Conservation (phyloP, 2,797 vertebrate genomes). For the Pempheris klunzingeri region DNA sequence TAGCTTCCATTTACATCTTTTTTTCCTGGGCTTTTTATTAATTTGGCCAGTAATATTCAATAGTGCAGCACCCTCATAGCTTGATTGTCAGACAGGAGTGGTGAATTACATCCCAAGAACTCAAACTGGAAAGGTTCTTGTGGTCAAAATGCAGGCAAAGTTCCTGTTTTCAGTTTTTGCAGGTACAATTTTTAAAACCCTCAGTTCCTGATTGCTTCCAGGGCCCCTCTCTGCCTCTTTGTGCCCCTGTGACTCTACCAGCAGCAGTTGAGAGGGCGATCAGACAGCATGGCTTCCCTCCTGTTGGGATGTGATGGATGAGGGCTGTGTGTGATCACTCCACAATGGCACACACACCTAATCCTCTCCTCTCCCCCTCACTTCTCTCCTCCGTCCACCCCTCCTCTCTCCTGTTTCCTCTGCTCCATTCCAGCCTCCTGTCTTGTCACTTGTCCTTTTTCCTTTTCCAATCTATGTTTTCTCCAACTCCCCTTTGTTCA, state of each 20-base stretch:
- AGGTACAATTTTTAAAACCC: not conserved
- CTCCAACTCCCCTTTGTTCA: not conserved
- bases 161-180: not conserved
- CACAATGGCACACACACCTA: constrained; percentile 42
- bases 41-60: not conserved
- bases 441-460: not conserved
- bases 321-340: constrained; percentile 50
- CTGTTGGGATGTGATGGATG: constrained; percentile 70
- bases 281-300: constrained; percentile 67
- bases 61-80: not conserved
- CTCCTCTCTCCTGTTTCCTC: not conserved
- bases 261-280: constrained; percentile 37
- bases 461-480: not conserved
- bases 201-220: not conserved
- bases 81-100: too few relatives aligned
- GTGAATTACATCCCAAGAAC: not conserved
- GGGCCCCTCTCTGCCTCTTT: not conserved
- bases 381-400: constrained; percentile 27
- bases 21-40: not conserved
- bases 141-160: not conserved
- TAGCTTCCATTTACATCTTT: not conserved
- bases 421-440: not conserved
- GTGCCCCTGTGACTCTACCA: constrained; percentile 5
- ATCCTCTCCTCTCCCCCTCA: constrained; percentile 30
- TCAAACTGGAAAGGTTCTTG: not conserved